Percentiles rank a stretch among this genome's conserved stretches.
Evolutionary conservation across 1,140 invertebrate genomes (phyloP).

Genomic region (Drosophila novamexicana): DNA sequence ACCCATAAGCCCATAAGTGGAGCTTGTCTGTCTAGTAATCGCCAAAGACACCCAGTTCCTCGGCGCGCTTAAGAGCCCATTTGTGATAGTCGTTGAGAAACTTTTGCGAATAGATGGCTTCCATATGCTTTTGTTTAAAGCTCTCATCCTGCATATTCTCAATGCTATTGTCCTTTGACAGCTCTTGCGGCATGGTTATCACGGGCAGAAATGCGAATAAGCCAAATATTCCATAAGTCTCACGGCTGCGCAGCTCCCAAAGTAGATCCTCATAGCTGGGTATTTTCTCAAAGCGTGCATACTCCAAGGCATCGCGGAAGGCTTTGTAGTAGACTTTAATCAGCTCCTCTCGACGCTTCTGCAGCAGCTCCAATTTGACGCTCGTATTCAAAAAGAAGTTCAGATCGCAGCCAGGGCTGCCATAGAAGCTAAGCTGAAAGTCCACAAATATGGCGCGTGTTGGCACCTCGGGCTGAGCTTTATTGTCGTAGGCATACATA

Average conservation of each 20-base stretch:
- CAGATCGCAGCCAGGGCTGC: constrained; percentile 75
- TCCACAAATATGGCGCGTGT: constrained; percentile 86
- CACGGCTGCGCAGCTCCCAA: constrained; percentile 71
- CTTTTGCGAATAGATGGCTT: constrained; percentile 59
- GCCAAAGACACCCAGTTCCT: constrained; percentile 66
- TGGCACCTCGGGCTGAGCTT: constrained; percentile 78
- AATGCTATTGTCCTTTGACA: constrained; percentile 65
- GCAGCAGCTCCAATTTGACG: constrained; percentile 61
- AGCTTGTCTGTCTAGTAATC: constrained; percentile 51
- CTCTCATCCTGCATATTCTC: constrained; percentile 66
- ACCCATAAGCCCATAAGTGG: not conserved
- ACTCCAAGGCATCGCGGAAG: constrained; percentile 77
- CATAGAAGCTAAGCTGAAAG: constrained; percentile 75
- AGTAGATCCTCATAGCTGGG: constrained; percentile 84
- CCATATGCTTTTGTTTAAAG: constrained; percentile 56
- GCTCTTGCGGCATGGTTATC: constrained; percentile 68
- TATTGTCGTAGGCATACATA: constrained; percentile 86
- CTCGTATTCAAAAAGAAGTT: constrained; percentile 80
- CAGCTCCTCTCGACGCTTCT: constrained; percentile 77
- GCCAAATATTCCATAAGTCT: constrained; percentile 68
- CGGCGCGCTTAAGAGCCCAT: constrained; percentile 62
- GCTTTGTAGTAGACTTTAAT: constrained; percentile 73
- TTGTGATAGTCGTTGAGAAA: constrained; percentile 61
- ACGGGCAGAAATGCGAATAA: constrained; percentile 73
- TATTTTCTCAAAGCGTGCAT: constrained; percentile 79